Percentiles rank a stretch among this genome's conserved stretches.
Conservation (phyloP, 2,888 invertebrate species). For the Sceliomorpha sp. region DNA sequence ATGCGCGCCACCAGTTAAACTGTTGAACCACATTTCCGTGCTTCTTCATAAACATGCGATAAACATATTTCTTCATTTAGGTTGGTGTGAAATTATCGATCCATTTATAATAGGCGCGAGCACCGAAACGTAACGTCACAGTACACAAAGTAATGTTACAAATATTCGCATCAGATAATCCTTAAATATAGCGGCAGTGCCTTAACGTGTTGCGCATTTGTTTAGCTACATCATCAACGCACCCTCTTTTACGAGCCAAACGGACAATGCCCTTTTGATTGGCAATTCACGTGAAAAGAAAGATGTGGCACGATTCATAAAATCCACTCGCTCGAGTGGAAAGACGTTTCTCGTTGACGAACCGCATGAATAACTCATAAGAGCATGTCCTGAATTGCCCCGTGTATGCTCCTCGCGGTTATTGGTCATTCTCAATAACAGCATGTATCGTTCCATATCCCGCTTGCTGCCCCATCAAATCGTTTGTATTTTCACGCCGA, state of each 20-base stretch:
- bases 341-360: conserved; percentile 46
- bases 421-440: conserved; percentile 46
- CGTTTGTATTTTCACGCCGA: conserved; percentile 19
- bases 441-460: conserved; percentile 2
- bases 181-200: conserved; percentile 12
- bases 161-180: conserved; percentile 32
- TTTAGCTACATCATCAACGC: conserved; percentile 18
- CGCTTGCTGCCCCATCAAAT: conserved; percentile 12
- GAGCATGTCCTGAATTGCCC: conserved; percentile 36
- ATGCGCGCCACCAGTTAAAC: too few relatives aligned
- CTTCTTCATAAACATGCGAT: too few relatives aligned
- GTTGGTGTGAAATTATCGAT: conserved; percentile 34
- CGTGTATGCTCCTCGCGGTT: conserved; percentile 25
- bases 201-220: conserved; percentile 28
- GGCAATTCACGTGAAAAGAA: conserved; percentile 40
- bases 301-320: conserved; percentile 47
- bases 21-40: too few relatives aligned
- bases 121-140: background rate
- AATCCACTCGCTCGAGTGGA: conserved; percentile 39
- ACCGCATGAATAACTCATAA: conserved; percentile 51
- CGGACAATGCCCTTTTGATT: conserved; percentile 49
- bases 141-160: conserved; percentile 1
- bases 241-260: conserved; percentile 11
- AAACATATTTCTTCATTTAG: too few relatives aligned
- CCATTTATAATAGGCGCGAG: conserved; percentile 37